Percentiles rank a stretch among this genome's conserved stretches.
phyloP scores from a whole-genome alignment of 2,888 invertebrate genomes.

The Diaprepes abbreviatus region DNA sequence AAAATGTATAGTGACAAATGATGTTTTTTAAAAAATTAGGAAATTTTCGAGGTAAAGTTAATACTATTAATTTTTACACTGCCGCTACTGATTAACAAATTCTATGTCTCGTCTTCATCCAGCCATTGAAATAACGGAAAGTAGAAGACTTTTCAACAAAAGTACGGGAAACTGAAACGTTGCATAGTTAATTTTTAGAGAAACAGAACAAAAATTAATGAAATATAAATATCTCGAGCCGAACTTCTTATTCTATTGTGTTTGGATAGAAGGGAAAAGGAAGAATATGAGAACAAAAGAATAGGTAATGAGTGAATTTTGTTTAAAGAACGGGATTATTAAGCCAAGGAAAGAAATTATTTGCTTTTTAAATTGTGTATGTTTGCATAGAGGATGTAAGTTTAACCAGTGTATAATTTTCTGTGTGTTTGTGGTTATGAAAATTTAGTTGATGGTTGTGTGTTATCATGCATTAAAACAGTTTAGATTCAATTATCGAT shows the following conservation, averaged over 20 bases:
- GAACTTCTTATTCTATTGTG: constrained; percentile 36
- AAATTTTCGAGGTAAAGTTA: too few species aligned
- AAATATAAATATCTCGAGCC: constrained; percentile 29
- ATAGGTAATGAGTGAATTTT: constrained; percentile 25
- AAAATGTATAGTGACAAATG: too few species aligned
- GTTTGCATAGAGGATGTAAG: neutral
- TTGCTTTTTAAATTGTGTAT: constrained; percentile 24
- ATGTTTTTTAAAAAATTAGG: too few species aligned
- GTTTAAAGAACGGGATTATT: constrained; percentile 26
- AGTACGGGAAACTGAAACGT: constrained; percentile 23
- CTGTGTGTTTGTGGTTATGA: too few species aligned
- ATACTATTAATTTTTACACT: neutral
- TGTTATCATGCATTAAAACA: too few species aligned
- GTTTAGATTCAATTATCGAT: too few species aligned
- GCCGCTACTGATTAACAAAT: neutral
- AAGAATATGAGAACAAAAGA: constrained; percentile 26
- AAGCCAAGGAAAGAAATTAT: constrained; percentile 12
- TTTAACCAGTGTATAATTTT: too few species aligned
- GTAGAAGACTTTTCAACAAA: constrained; percentile 11
- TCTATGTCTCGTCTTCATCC: constrained; percentile 7
- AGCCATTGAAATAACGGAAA: constrained; percentile 20
- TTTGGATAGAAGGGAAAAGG: constrained; percentile 15
- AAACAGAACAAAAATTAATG: constrained; percentile 36
- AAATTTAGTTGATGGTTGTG: too few species aligned
- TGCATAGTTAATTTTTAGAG: constrained; percentile 29